phyloP scores from a whole-genome alignment of 2,797 vertebrate species.

The Oceanodroma leucorhoa region DNA sequence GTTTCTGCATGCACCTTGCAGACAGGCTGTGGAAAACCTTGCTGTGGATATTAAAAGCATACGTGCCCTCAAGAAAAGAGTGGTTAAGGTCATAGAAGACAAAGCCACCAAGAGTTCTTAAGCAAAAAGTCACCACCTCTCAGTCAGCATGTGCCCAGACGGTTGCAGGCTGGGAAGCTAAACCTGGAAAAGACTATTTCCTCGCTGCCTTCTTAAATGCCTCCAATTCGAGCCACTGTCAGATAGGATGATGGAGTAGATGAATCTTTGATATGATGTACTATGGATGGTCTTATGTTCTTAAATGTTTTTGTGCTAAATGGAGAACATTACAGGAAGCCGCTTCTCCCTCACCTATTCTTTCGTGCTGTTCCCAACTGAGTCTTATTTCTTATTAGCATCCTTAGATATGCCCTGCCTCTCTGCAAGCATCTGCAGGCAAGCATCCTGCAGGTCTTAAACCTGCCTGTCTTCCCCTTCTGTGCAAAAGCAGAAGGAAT shows the following conservation, averaged over 20 bases:
- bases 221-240: neutral
- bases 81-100: neutral
- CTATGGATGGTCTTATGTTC: neutral
- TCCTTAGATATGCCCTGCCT: neutral
- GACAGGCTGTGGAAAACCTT: neutral
- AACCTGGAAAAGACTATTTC: neutral
- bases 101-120: neutral
- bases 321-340: neutral
- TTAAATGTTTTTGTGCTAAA: neutral
- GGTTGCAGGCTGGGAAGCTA: neutral
- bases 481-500: neutral
- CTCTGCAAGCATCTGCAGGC: neutral
- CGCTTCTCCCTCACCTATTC: neutral
- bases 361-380: neutral
- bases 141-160: neutral
- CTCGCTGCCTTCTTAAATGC: neutral
- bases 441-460: neutral
- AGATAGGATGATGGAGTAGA: neutral
- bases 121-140: neutral
- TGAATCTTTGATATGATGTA: neutral
- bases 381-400: neutral
- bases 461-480: neutral
- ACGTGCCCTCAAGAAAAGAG: fast-evolving
- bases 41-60: neutral
- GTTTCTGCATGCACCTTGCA: neutral